Percentiles rank a stretch among this genome's conserved stretches.
Evolutionary conservation across 2,888 invertebrate species (phyloP).

Genomic region (Mesoligia furuncula): DNA sequence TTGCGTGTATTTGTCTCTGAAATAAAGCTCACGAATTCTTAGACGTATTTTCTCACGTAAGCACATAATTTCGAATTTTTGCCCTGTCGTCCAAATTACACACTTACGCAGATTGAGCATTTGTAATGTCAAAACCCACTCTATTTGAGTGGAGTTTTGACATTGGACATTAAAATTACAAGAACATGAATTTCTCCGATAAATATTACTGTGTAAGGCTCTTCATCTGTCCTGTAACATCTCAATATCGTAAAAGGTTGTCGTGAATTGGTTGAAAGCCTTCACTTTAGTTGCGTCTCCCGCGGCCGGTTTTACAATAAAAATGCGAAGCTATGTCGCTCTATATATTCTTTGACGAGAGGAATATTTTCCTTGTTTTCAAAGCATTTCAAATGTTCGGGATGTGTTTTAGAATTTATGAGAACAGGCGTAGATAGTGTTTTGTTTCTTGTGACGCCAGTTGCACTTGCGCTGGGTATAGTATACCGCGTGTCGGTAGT

Average conservation of each 20-base stretch:
- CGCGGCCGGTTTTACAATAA: constrained; percentile 18
- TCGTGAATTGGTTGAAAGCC: constrained; percentile 50
- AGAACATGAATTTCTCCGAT: constrained; percentile 11
- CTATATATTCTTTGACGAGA: constrained; percentile 24
- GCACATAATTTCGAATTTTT: not conserved
- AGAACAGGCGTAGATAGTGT: not conserved
- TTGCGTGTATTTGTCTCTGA: not conserved
- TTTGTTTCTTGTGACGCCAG: not conserved
- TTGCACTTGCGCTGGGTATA: not conserved
- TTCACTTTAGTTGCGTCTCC: constrained; percentile 20
- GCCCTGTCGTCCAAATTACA: not conserved
- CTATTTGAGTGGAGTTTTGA: constrained; percentile 30
- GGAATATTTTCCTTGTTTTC: constrained; percentile 27
- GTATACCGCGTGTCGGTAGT: not conserved
- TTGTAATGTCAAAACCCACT: constrained; percentile 22
- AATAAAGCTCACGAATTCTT: not conserved
- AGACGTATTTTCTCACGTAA: not conserved
- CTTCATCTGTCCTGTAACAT: constrained; percentile 48
- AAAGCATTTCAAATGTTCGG: constrained; percentile 18
- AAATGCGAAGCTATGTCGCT: constrained; percentile 33
- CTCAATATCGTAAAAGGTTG: constrained; percentile 60
- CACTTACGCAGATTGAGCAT: constrained; percentile 2
- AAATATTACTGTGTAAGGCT: constrained; percentile 23
- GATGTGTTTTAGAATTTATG: constrained; percentile 12
- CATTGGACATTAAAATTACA: constrained; percentile 17